A percentile compares a stretch with the other conserved stretches of the same genome.
Conservation (phyloP, 2,888 invertebrate species). For the Synanthedon tipuliformis region DNA sequence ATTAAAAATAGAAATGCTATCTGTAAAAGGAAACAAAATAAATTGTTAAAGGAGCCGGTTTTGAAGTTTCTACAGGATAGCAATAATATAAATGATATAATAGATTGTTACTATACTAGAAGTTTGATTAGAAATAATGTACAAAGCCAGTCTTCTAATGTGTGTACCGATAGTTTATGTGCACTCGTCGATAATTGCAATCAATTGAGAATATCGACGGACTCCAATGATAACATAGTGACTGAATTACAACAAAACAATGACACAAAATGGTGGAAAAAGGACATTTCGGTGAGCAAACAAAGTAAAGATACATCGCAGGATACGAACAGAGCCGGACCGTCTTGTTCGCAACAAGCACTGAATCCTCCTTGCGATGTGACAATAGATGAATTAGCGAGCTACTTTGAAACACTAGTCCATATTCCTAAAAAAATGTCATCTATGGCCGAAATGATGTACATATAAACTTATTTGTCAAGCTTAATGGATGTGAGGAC, state of each 20-base stretch:
- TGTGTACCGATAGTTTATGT: conserved; percentile 33
- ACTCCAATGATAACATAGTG: conserved; percentile 10
- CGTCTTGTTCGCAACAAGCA: conserved; percentile 84
- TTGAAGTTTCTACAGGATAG: conserved; percentile 55
- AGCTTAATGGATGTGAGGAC: neutral
- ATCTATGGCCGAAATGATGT: conserved; percentile 98
- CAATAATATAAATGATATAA: conserved; percentile 12
- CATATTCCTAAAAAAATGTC: conserved; percentile 99
- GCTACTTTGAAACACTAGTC: conserved; percentile 95
- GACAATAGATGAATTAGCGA: conserved; percentile 93
- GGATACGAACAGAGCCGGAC: conserved; percentile 35
- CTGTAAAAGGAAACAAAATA: conserved; percentile 50
- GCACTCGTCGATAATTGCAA: conserved; percentile 56
- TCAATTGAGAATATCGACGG: conserved; percentile 49
- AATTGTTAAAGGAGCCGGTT: conserved; percentile 69
- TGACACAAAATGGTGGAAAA: conserved; percentile 45
- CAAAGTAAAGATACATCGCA: conserved; percentile 22
- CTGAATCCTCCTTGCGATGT: conserved; percentile 82
- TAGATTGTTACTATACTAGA: neutral
- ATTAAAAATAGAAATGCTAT: conserved; percentile 32
- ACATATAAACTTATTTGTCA: conserved; percentile 73
- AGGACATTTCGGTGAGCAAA: conserved; percentile 19
- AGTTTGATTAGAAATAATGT: conserved; percentile 10
- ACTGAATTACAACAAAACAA: conserved; percentile 15
- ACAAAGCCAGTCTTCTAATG: conserved; percentile 5